These are phyloP conservation scores for Euschistus heros DNA, from an alignment of 1,140 invertebrate genomes.

Conservation along the genomic window DNA sequence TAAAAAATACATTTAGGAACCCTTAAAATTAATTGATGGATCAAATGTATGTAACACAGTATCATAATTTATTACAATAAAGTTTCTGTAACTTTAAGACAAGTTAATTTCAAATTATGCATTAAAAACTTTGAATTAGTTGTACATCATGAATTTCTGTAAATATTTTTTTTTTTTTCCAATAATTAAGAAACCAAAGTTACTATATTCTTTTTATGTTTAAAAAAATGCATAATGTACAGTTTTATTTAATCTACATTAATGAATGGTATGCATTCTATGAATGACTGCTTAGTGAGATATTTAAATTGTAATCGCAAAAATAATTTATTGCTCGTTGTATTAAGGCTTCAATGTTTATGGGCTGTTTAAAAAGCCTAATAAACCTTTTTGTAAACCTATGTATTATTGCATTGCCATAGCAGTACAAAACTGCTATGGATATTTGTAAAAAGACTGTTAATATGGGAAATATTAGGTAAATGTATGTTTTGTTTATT, in stretches of 20 bases:
- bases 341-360: constrained; percentile 13
- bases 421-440: not conserved
- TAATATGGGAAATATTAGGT: constrained; percentile 12
- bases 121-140: no score
- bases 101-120: no score
- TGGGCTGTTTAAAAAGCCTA: constrained; percentile 6
- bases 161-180: no score
- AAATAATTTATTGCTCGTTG: constrained; percentile 12
- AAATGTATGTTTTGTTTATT: constrained; percentile 18
- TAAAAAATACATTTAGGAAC: no score
- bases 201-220: not conserved
- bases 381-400: constrained; percentile 3
- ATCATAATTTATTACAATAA: no score
- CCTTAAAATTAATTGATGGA: no score
- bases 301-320: constrained; percentile 6
- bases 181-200: constrained; percentile 3
- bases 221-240: not conserved
- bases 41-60: no score
- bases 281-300: constrained; percentile 15
- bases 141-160: no score
- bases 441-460: constrained; percentile 13
- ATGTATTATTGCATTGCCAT: constrained; percentile 9
- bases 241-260: constrained; percentile 5
- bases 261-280: constrained; percentile 12
- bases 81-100: no score